These are phyloP conservation scores for Pyrrhosoma nymphula DNA, from an alignment of 2,888 invertebrate genomes.

Conservation along the genomic window DNA sequence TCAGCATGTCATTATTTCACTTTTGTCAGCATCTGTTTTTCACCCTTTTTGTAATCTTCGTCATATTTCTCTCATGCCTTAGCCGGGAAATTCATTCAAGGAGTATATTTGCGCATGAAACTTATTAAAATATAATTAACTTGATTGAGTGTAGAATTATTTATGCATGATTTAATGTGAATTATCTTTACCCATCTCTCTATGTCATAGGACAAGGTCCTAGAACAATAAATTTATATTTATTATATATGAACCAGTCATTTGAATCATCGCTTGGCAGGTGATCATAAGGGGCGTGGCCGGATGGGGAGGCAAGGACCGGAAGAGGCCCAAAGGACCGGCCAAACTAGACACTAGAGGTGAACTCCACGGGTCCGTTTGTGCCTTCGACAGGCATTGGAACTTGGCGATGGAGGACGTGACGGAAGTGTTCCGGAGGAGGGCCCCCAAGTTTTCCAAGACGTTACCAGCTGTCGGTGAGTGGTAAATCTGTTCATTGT, in stretches of 20 bases:
- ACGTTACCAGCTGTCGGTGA: conserved; percentile 84
- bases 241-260: background rate
- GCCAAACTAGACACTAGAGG: conserved; percentile 82
- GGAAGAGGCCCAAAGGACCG: conserved; percentile 30
- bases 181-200: too few species aligned
- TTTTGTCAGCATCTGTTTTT: too few species aligned
- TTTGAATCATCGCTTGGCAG: conserved; percentile 77
- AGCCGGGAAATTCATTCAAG: too few species aligned
- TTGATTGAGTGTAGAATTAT: too few species aligned
- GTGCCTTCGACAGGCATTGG: conserved; percentile 96
- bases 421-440: conserved; percentile 85
- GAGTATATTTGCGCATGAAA: too few species aligned
- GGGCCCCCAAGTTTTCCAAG: conserved; percentile 81
- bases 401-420: conserved; percentile 92
- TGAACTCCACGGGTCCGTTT: conserved; percentile 87
- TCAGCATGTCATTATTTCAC: too few species aligned
- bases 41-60: too few species aligned
- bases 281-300: conserved; percentile 87
- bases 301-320: conserved; percentile 75
- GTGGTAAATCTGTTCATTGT: conserved; percentile 69
- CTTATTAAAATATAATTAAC: too few species aligned
- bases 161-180: too few species aligned
- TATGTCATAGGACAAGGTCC: too few species aligned
- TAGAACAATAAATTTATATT: too few species aligned
- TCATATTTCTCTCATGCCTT: too few species aligned